phyloP scores from a whole-genome alignment of 1,140 invertebrate species.

The Lerema accius region DNA sequence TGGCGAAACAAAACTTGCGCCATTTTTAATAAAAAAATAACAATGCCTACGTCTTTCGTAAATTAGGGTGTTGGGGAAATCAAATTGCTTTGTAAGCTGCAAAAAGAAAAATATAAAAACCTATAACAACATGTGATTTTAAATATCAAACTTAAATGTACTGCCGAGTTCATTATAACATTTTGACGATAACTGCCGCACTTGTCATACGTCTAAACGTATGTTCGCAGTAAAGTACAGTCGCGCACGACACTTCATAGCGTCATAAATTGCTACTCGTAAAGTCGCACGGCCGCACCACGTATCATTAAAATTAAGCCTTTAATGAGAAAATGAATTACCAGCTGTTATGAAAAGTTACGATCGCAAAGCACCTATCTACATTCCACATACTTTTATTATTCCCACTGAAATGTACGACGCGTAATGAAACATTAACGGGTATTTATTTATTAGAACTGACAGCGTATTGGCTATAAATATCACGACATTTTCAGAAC shows the following conservation, averaged over 20 bases:
- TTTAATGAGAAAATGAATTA: constrained; percentile 66
- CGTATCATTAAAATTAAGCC: constrained; percentile 60
- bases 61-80: too few species aligned
- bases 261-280: constrained; percentile 54
- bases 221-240: constrained; percentile 40
- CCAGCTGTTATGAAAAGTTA: constrained; percentile 46
- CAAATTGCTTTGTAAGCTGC: too few species aligned
- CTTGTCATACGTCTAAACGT: constrained; percentile 16
- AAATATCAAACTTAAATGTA: constrained; percentile 2
- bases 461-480: constrained; percentile 48
- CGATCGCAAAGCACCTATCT: constrained; percentile 33
- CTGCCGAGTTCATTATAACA: constrained; percentile 47
- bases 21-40: neutral
- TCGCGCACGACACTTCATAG: constrained; percentile 52
- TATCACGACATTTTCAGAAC: constrained; percentile 38
- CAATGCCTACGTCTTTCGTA: constrained; percentile 22
- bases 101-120: constrained; percentile 15
- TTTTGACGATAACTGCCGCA: constrained; percentile 18
- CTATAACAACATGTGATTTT: neutral
- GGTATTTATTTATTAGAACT: constrained; percentile 54
- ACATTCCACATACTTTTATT: constrained; percentile 20
- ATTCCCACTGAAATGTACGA: constrained; percentile 9
- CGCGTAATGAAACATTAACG: constrained; percentile 22
- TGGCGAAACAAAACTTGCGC: neutral
- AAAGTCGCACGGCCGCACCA: constrained; percentile 45